A percentile compares a stretch with the other conserved stretches of the same genome.
These are phyloP conservation scores for Strigamia crassipes DNA, from an alignment of 2,888 invertebrate species.

Conservation along the genomic window DNA sequence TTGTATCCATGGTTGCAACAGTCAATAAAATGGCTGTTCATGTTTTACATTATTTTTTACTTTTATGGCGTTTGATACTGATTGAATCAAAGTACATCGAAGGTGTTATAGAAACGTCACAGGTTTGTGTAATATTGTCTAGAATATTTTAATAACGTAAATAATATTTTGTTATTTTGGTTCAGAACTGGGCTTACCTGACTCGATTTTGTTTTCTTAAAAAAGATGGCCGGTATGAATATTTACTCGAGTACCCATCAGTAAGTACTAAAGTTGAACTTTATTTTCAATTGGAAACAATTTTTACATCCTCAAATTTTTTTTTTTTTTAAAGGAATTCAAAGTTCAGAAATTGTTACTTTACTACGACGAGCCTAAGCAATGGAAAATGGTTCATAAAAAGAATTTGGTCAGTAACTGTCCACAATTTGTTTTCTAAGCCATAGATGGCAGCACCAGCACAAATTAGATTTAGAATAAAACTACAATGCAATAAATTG, in stretches of 20 bases:
- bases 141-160: too few relatives aligned
- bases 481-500: too few relatives aligned
- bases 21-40: background rate
- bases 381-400: conserved; percentile 86
- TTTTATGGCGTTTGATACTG: background rate
- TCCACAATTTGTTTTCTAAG: background rate
- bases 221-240: conserved; percentile 78
- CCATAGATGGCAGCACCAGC: background rate
- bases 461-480: background rate
- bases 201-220: conserved; percentile 89
- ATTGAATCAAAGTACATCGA: conserved; percentile 49
- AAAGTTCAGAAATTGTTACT: conserved; percentile 76
- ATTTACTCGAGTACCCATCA: conserved; percentile 73
- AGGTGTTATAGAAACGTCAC: conserved; percentile 48
- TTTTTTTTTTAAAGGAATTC: conserved; percentile 62
- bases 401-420: conserved; percentile 67
- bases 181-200: conserved; percentile 73
- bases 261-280: conserved; percentile 60
- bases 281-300: conserved; percentile 55
- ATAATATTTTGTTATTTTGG: background rate
- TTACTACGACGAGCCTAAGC: conserved; percentile 80
- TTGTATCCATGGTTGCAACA: background rate
- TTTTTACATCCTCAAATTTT: background rate
- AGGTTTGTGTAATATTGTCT: conserved; percentile 30
- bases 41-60: background rate